Percentiles rank a stretch among this genome's conserved stretches.
Evolutionary conservation across 1,140 invertebrate genomes (phyloP).

Genomic region (Atta texana): DNA sequence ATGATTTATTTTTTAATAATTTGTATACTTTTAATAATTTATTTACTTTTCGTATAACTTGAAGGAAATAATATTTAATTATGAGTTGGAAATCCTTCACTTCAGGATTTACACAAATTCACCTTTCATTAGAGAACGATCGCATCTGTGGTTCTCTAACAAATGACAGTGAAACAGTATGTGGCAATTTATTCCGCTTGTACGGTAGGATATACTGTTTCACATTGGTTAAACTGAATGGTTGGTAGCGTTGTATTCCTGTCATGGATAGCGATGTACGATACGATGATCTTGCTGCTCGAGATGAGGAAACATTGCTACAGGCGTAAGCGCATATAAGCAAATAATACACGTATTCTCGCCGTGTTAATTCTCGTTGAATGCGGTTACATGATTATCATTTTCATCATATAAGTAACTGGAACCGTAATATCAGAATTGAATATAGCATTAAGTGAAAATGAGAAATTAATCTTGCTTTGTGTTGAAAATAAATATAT

Average conservation of each 20-base stretch:
- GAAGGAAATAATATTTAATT: not conserved
- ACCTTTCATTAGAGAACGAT: not conserved
- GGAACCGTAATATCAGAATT: not conserved
- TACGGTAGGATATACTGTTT: not conserved
- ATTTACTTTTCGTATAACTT: not conserved
- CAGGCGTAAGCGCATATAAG: constrained; percentile 1
- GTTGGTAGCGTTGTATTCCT: constrained; percentile 10
- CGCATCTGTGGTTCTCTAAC: not conserved
- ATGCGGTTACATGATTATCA: not conserved
- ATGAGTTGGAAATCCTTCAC: not conserved
- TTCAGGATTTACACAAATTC: not conserved
- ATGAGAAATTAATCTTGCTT: not conserved
- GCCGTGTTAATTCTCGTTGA: constrained; percentile 14
- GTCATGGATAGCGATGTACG: not conserved
- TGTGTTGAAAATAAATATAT: not conserved
- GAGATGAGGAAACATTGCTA: not conserved
- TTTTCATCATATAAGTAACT: constrained; percentile 11
- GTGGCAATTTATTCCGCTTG: constrained; percentile 18
- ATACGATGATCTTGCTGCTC: constrained; percentile 14
- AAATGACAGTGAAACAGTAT: not conserved
- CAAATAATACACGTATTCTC: constrained; percentile 20
- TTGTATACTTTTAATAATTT: too few species aligned
- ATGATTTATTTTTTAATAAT: too few species aligned
- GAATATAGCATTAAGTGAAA: not conserved
- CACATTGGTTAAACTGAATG: constrained; percentile 24